phyloP scores from a whole-genome alignment of 2,797 vertebrate genomes.

The Anomalospiza imberbis region DNA sequence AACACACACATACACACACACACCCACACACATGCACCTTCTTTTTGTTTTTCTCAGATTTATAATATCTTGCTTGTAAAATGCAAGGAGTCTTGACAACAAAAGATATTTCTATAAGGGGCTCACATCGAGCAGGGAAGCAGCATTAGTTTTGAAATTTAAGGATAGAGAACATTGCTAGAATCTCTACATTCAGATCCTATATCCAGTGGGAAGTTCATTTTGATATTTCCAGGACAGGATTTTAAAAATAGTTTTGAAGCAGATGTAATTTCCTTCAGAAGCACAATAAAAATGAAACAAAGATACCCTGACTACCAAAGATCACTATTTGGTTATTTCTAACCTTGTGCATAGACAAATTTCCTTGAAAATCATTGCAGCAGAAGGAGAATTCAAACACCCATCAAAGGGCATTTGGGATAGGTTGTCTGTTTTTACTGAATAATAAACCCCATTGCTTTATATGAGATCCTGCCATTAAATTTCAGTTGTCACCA shows the following conservation, averaged over 20 bases:
- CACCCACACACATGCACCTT: neutral
- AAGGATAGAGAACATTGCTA: neutral
- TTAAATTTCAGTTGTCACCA: neutral
- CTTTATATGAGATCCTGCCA: neutral
- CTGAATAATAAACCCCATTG: neutral
- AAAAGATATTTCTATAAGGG: neutral
- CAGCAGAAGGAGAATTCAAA: neutral
- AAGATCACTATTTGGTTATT: neutral
- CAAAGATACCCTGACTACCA: neutral
- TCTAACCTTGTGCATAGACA: neutral
- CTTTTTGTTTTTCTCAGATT: neutral
- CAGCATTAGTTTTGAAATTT: neutral
- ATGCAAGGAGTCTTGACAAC: neutral
- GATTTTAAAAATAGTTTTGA: neutral
- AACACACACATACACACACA: neutral
- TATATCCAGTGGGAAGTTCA: neutral
- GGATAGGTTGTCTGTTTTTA: neutral
- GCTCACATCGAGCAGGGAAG: neutral
- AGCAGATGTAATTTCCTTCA: neutral
- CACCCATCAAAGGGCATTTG: neutral
- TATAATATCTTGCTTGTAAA: neutral
- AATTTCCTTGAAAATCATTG: neutral
- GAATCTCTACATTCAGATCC: neutral
- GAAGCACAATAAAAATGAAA: neutral
- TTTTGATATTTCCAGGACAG: neutral